Evolutionary conservation across 2,888 invertebrate genomes (phyloP).

Genomic region (Lithophane ornitopus): DNA sequence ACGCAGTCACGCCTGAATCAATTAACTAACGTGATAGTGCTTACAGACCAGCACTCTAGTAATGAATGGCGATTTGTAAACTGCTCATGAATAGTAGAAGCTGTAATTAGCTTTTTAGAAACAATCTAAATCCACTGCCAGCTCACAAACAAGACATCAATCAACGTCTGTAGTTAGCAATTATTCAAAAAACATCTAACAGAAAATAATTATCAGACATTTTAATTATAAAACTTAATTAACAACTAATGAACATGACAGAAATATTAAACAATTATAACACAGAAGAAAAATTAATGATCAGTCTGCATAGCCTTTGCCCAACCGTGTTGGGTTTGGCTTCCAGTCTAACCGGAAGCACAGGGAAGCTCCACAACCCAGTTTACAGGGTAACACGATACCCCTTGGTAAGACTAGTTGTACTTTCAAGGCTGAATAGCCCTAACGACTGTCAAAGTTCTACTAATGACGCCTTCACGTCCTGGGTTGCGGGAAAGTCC

Average conservation of each 20-base stretch:
- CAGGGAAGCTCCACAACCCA: too few species aligned
- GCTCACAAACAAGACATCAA: slow-evolving; percentile 12
- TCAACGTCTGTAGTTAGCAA: background rate
- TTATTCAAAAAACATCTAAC: slow-evolving; percentile 4
- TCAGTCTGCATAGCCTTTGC: background rate
- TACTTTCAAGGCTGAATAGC: too few species aligned
- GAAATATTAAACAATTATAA: background rate
- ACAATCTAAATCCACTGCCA: slow-evolving; percentile 3
- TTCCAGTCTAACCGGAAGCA: background rate
- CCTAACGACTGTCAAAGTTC: background rate
- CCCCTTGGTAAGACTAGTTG: too few species aligned
- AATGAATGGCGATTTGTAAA: slow-evolving; percentile 20
- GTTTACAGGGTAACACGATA: too few species aligned
- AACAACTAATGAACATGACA: background rate
- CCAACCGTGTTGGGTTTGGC: background rate
- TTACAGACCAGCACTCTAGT: too few species aligned
- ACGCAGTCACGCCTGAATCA: too few species aligned
- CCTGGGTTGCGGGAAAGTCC: too few species aligned
- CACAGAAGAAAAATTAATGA: background rate
- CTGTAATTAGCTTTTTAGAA: slow-evolving; percentile 4
- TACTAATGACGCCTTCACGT: too few species aligned
- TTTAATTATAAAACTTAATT: slow-evolving; percentile 6
- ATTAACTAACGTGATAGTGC: too few species aligned
- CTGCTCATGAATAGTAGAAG: slow-evolving; percentile 1
- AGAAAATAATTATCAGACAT: background rate